phyloP scores from a whole-genome alignment of 2,797 vertebrate species.

The Avahi laniger region DNA sequence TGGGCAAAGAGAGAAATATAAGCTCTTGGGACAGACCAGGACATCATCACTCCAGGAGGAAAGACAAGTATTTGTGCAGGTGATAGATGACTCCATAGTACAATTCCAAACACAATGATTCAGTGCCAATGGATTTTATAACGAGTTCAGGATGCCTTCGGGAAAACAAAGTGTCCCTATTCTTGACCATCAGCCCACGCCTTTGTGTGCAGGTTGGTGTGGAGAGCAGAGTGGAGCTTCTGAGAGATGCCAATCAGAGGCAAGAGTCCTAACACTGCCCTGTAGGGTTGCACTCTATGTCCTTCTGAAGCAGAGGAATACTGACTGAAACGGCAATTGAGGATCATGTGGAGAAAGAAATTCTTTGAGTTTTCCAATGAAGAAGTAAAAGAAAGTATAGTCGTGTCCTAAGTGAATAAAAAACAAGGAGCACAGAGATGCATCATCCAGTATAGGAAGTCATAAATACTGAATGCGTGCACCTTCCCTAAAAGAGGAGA shows the following conservation, averaged over 20 bases:
- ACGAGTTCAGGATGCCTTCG: neutral
- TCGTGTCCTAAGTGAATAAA: neutral
- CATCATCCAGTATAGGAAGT: neutral
- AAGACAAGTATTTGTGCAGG: neutral
- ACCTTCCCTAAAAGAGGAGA: neutral
- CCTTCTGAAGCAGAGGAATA: neutral
- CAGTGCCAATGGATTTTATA: neutral
- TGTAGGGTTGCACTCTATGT: rapidly evolving
- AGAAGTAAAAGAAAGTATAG: neutral
- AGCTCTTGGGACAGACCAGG: neutral
- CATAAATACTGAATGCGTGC: neutral
- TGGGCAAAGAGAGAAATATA: neutral
- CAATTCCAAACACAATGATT: neutral
- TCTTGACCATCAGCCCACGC: rapidly evolving
- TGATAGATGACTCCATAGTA: neutral
- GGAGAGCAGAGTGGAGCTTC: neutral
- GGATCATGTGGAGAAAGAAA: neutral
- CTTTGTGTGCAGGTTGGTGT: neutral
- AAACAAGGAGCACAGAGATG: neutral
- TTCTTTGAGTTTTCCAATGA: neutral
- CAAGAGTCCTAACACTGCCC: neutral
- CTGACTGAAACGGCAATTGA: neutral
- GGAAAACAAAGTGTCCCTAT: neutral
- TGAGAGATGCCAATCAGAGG: neutral
- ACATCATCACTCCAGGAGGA: neutral